phyloP scores from a whole-genome alignment of 2,113 vertebrate genomes.

The Neodon shergylaensis region DNA sequence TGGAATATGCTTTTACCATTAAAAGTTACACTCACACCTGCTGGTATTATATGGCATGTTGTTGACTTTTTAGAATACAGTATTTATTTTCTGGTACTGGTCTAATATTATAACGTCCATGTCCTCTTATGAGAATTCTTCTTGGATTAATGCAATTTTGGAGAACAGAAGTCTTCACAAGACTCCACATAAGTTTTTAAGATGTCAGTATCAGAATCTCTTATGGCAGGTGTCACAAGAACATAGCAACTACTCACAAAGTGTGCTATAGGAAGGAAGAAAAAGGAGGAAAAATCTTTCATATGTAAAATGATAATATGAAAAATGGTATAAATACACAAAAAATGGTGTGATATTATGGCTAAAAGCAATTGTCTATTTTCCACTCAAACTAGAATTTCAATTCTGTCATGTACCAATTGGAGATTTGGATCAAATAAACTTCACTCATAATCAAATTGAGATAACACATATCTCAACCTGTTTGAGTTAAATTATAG shows the following conservation, averaged over 20 bases:
- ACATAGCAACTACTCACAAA: neutral
- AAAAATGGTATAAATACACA: neutral
- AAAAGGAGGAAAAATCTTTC: neutral
- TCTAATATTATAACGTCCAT: neutral
- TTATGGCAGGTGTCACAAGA: neutral
- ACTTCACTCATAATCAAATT: neutral
- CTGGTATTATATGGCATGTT: neutral
- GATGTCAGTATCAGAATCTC: constrained; percentile 26
- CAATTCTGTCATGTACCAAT: neutral
- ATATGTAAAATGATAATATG: neutral
- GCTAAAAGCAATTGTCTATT: neutral
- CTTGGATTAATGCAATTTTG: constrained; percentile 43
- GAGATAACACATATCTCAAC: neutral
- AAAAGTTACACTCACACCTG: constrained; percentile 19
- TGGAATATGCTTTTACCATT: constrained; percentile 17
- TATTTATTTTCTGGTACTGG: constrained; percentile 23
- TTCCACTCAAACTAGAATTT: neutral
- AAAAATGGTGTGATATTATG: neutral
- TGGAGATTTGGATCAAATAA: neutral
- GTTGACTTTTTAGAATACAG: neutral
- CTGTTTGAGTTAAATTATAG: neutral
- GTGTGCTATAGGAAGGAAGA: neutral
- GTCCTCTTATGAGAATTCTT: constrained; percentile 28
- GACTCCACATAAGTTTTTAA: too few relatives aligned
- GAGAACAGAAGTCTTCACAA: constrained; percentile 11